phyloP scores from a whole-genome alignment of 2,797 vertebrate genomes.

The Syngnathus rostellatus region DNA sequence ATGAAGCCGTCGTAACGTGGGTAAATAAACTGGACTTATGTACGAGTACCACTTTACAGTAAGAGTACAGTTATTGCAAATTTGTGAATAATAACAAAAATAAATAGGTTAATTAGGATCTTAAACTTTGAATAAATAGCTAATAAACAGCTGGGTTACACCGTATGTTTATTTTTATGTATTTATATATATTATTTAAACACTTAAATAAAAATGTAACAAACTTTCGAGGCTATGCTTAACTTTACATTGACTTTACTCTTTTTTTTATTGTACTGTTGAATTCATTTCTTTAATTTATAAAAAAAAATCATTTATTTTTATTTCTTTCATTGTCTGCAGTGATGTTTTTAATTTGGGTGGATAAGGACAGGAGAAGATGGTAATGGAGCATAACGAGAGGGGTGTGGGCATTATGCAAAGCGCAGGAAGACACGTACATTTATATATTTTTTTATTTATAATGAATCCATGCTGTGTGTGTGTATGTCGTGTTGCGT shows the following conservation, averaged over 20 bases:
- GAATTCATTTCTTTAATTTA: neutral
- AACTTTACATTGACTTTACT: no score
- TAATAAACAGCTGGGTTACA: neutral
- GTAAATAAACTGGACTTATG: neutral
- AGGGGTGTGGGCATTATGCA: slow-evolving; percentile 23
- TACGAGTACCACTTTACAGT: neutral
- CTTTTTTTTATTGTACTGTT: neutral
- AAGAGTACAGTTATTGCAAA: neutral
- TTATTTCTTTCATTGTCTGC: neutral
- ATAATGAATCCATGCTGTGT: slow-evolving; percentile 27
- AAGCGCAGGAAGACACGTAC: slow-evolving; percentile 19
- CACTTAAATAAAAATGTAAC: no score
- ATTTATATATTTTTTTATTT: slow-evolving; percentile 31
- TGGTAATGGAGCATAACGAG: slow-evolving; percentile 32
- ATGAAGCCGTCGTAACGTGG: neutral
- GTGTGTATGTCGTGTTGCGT: slow-evolving; percentile 28
- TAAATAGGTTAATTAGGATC: neutral
- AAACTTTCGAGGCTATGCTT: neutral
- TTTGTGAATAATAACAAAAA: neutral
- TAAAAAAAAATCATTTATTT: neutral
- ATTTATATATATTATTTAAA: no score
- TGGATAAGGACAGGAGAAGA: slow-evolving; percentile 15
- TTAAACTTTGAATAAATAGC: slow-evolving; percentile 1
- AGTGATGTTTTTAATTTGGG: slow-evolving; percentile 11
- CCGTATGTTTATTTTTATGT: no score